Conservation (phyloP, 2,888 invertebrate genomes). For the Alsophila aescularia region DNA sequence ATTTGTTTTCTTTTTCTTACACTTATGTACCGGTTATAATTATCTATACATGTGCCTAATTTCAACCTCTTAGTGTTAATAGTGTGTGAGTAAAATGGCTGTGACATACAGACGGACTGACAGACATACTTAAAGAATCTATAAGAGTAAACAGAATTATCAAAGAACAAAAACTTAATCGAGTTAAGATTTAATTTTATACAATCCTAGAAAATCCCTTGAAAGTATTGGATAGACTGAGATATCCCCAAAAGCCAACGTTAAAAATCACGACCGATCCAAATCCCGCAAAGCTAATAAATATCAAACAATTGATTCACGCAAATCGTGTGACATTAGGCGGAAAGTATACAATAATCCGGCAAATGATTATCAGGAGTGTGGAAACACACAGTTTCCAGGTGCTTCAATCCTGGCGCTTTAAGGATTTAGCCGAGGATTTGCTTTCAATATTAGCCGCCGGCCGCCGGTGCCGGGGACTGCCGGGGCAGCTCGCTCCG, state of each 20-base stretch:
- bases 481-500: conserved; percentile 66
- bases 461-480: conserved; percentile 56
- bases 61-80: no score
- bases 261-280: conserved; percentile 47
- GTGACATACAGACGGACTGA: no score
- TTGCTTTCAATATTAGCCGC: conserved; percentile 85
- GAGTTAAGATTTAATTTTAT: no score
- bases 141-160: no score
- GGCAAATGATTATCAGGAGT: conserved; percentile 75
- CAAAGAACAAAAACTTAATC: no score
- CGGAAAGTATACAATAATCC: conserved; percentile 81
- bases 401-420: conserved; percentile 82
- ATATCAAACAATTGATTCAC: conserved; percentile 68
- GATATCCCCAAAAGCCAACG: conserved; percentile 48
- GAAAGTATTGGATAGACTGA: not conserved
- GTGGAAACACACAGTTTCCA: conserved; percentile 79
- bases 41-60: no score
- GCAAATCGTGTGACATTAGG: conserved; percentile 71
- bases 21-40: no score
- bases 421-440: conserved; percentile 84
- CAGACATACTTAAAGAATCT: no score
- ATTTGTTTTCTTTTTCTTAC: no score
- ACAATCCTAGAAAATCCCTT: not conserved
- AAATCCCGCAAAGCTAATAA: conserved; percentile 51
- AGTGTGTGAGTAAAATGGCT: no score